Percentiles rank a stretch among this genome's conserved stretches.
phyloP scores from a whole-genome alignment of 1,140 invertebrate genomes.

The Drosophila navojoa region DNA sequence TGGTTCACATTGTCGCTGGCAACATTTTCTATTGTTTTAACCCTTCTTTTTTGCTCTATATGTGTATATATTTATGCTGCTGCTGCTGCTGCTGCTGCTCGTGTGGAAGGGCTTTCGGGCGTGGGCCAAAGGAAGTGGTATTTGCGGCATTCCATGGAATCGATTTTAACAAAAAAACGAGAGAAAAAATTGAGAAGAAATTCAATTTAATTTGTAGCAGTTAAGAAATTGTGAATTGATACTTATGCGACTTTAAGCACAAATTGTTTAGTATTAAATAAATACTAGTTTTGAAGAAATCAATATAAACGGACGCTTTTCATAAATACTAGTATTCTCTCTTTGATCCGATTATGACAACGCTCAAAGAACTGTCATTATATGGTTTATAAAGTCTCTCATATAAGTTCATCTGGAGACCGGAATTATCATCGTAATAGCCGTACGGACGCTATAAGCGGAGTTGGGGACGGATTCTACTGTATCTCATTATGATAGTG shows the following conservation, averaged over 20 bases:
- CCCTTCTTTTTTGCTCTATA: slow-evolving; percentile 56
- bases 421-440: too few species aligned
- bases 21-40: slow-evolving; percentile 77
- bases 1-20: slow-evolving; percentile 29
- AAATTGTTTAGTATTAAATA: not conserved
- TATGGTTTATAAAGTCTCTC: too few species aligned
- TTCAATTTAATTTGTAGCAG: slow-evolving; percentile 55
- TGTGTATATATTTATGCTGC: slow-evolving; percentile 40
- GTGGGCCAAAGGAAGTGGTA: slow-evolving; percentile 30
- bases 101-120: slow-evolving; percentile 51
- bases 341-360: too few species aligned
- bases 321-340: too few species aligned
- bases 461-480: too few species aligned
- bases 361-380: too few species aligned
- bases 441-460: too few species aligned
- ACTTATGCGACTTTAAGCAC: slow-evolving; percentile 7
- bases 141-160: slow-evolving; percentile 67
- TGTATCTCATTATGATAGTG: too few species aligned
- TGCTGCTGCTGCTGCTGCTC: slow-evolving; percentile 32
- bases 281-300: not conserved
- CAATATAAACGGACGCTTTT: too few species aligned
- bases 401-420: too few species aligned
- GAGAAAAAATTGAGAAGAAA: slow-evolving; percentile 16
- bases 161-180: slow-evolving; percentile 43
- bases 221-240: slow-evolving; percentile 34